Evolutionary conservation across 2,888 invertebrate genomes (phyloP), one percentile per base, ranked within the genome.

Genomic region (Ceriagrion tenellum): DNA sequence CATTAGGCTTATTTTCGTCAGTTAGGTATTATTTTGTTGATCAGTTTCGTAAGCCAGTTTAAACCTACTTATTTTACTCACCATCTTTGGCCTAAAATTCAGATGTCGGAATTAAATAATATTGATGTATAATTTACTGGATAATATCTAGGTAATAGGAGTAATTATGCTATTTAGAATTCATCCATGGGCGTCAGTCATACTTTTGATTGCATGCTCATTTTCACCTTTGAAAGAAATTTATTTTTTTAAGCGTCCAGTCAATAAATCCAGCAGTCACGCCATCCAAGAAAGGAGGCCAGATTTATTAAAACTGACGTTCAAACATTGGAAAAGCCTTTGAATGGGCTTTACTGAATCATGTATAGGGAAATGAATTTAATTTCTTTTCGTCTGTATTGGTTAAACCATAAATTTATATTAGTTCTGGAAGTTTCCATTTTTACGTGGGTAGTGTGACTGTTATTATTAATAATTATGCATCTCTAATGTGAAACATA

Each of bases 241-340:
- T 81, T 13, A 3, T 35, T 81, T 81, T 81, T 35, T 81, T 69
- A 69, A 81, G 81, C 35, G 12, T 35, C 35, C 35, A 35, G 81
- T 81, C 81, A 81, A 81, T 81, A 81, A 26, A 30, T 35, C 12
- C 13, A n/a, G 55, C 47, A 63, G 91, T 91, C 91, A 91, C 91
- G 91, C 55, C 91, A 91, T 63, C 91, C 47, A 63, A 63, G 63
- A 91, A 91, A 63, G 40, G 91, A 59, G 91, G 91, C 35, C 91
- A 91, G 59, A 40, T 63, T 91, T 69, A 91, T 69, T 91, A 63
- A 63, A 91, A 63, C 40, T 55, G 59, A 63, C 59, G 63, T 40
- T 40, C 30, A 63, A 55, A 47, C 69, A 40, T 40, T 26, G 35
- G 40, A 91, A 23, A 35, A 16, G 13, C 35, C 81, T 30, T 81